phyloP scores from a whole-genome alignment of 2,113 vertebrate genomes.

The Danionella cerebrum region DNA sequence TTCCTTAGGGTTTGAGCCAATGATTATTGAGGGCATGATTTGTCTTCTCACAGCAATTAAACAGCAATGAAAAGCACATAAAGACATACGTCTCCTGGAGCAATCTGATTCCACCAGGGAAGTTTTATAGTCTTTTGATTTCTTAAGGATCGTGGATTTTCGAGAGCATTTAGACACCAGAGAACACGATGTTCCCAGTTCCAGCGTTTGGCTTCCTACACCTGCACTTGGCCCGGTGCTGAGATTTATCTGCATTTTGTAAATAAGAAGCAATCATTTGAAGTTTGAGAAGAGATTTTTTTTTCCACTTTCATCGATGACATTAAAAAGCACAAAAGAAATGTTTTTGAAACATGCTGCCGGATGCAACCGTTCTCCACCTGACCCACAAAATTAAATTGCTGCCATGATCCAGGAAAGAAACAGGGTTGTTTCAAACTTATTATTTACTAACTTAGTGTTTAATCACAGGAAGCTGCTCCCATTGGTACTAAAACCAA shows the following conservation, averaged over 20 bases:
- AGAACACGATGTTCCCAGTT: neutral
- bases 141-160: neutral
- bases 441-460: no score
- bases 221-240: neutral
- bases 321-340: neutral
- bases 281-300: neutral
- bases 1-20: no score
- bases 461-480: no score
- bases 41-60: no score
- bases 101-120: neutral
- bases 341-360: no score
- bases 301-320: neutral
- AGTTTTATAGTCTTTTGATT: slow-evolving; percentile 12
- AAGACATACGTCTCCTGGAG: neutral
- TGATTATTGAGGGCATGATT: no score
- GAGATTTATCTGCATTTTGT: slow-evolving; percentile 3
- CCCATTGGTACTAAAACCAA: no score
- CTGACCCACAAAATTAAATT: neutral
- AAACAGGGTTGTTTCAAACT: no score
- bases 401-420: no score
- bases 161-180: neutral
- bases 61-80: neutral
- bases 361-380: no score
- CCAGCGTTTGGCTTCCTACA: neutral
- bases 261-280: slow-evolving; percentile 5